These are phyloP conservation scores for Microtus montanus DNA, from an alignment of 2,113 vertebrate species.

Conservation along the genomic window DNA sequence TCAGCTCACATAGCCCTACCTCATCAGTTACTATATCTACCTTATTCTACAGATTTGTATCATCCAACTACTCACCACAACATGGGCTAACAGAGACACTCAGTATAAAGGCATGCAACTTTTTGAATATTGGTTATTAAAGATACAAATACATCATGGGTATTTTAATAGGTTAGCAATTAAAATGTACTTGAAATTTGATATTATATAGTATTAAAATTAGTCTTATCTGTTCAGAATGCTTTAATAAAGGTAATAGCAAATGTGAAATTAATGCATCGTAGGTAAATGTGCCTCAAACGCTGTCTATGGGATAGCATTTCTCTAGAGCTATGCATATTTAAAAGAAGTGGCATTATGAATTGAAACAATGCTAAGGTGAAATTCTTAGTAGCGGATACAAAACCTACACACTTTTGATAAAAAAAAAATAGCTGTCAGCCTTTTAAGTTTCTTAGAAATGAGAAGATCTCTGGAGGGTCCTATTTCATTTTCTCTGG, in stretches of 20 bases:
- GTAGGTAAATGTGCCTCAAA: not conserved
- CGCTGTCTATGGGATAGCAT: not conserved
- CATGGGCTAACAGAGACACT: not conserved
- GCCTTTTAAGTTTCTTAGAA: constrained; percentile 64
- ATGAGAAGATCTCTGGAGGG: constrained; percentile 67
- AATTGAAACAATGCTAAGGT: constrained; percentile 1
- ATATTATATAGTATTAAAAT: not conserved
- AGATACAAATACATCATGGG: not conserved
- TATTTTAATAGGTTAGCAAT: not conserved
- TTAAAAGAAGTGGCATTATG: constrained; percentile 35
- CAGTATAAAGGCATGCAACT: not conserved
- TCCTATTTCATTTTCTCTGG: constrained; percentile 67
- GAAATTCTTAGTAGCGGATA: not conserved
- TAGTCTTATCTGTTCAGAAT: not conserved
- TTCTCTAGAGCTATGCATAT: not conserved
- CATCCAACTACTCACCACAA: too few species aligned
- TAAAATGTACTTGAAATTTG: not conserved
- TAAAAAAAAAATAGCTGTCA: constrained; percentile 66
- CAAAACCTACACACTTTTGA: constrained; percentile 47
- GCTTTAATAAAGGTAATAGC: not conserved
- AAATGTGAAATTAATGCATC: not conserved
- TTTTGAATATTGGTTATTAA: not conserved
- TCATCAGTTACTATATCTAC: accelerated
- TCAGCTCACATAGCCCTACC: not conserved
- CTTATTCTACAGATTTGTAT: not conserved